Evolutionary conservation across 2,113 vertebrate genomes (phyloP).

Genomic region (Miniopterus natalensis): DNA sequence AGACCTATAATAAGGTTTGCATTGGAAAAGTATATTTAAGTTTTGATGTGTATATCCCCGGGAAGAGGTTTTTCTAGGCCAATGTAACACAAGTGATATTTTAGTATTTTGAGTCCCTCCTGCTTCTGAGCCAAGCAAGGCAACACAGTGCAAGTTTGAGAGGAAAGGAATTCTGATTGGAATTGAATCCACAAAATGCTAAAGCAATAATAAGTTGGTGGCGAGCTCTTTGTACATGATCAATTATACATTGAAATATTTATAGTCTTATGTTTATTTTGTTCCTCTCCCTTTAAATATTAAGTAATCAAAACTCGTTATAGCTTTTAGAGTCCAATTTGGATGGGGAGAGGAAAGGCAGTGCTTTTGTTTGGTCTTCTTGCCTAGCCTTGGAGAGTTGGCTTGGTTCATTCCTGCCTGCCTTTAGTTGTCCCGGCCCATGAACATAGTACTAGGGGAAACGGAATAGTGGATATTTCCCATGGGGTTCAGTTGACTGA

Average conservation of each 20-base stretch:
- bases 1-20: slow-evolving; percentile 41
- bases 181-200: slow-evolving; percentile 44
- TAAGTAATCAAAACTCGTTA: slow-evolving; percentile 59
- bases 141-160: slow-evolving; percentile 76
- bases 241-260: neutral
- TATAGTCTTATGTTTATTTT: slow-evolving; percentile 62
- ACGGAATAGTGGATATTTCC: slow-evolving; percentile 51
- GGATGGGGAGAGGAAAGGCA: slow-evolving; percentile 21
- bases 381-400: slow-evolving; percentile 33
- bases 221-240: slow-evolving; percentile 45
- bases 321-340: slow-evolving; percentile 57
- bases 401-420: slow-evolving; percentile 52
- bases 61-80: slow-evolving; percentile 63
- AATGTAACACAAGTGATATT: neutral
- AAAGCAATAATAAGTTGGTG: slow-evolving; percentile 16
- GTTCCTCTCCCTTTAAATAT: slow-evolving; percentile 54
- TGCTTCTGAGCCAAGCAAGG: slow-evolving; percentile 64
- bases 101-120: slow-evolving; percentile 55
- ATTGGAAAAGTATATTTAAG: slow-evolving; percentile 49
- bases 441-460: neutral
- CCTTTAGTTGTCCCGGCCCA: neutral
- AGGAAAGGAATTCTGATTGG: slow-evolving; percentile 62
- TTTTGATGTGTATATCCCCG: slow-evolving; percentile 22
- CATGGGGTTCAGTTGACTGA: slow-evolving; percentile 29
- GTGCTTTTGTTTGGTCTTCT: slow-evolving; percentile 27